These are phyloP conservation scores for Habrosyne pyritoides DNA, from an alignment of 2,888 invertebrate genomes.

Conservation along the genomic window DNA sequence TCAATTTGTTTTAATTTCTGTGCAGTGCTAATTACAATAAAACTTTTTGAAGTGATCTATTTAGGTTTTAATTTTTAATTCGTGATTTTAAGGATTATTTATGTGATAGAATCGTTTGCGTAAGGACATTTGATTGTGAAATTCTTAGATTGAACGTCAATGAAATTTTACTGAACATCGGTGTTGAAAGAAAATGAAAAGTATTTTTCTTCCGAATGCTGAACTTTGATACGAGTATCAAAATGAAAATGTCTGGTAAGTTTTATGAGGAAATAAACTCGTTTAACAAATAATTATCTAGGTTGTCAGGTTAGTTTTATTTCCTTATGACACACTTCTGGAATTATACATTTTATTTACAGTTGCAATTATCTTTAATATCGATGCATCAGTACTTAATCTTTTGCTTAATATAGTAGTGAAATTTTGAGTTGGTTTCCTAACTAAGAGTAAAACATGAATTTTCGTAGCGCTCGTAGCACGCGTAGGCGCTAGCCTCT, in stretches of 20 bases:
- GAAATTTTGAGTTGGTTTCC: slow-evolving; percentile 17
- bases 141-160: not conserved
- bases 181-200: slow-evolving; percentile 24
- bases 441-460: slow-evolving; percentile 28
- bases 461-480: slow-evolving; percentile 10
- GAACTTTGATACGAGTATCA: slow-evolving; percentile 57
- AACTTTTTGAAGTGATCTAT: not conserved
- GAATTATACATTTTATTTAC: not conserved
- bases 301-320: not conserved
- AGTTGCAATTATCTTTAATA: not conserved
- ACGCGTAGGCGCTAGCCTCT: not conserved
- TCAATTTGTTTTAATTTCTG: not conserved
- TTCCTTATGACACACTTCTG: not conserved
- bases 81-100: not conserved
- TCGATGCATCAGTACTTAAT: too few species aligned
- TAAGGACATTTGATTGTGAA: not conserved
- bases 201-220: slow-evolving; percentile 43
- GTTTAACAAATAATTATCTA: not conserved
- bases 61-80: not conserved
- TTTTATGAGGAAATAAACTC: slow-evolving; percentile 15
- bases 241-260: slow-evolving; percentile 81
- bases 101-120: not conserved
- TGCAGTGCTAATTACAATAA: slow-evolving; percentile 2
- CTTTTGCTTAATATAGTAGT: too few species aligned
- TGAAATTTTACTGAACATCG: too few species aligned